These are phyloP conservation scores for Mixornis gularis DNA, from an alignment of 2,113 vertebrate species.

Conservation along the genomic window DNA sequence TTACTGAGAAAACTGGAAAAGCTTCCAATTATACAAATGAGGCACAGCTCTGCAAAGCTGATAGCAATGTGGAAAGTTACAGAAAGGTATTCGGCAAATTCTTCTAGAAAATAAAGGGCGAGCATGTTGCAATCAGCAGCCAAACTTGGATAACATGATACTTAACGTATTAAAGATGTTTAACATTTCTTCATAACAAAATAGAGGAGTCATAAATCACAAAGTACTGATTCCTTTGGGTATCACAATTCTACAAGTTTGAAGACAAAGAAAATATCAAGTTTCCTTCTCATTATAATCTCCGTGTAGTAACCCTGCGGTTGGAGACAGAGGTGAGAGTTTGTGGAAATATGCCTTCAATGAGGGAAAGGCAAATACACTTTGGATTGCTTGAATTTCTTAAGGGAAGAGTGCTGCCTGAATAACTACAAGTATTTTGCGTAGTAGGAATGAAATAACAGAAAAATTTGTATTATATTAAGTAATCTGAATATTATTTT, in stretches of 20 bases:
- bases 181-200: conserved; percentile 48
- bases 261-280: conserved; percentile 31
- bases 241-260: conserved; percentile 12
- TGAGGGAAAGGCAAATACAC: neutral
- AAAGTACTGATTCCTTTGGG: conserved; percentile 32
- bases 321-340: neutral
- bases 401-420: neutral
- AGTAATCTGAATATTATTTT: neutral
- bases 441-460: neutral
- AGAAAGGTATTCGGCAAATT: neutral
- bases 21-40: neutral
- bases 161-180: conserved; percentile 63
- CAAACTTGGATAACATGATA: conserved; percentile 37
- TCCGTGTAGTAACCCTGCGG: neutral
- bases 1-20: conserved; percentile 14
- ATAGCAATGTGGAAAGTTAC: conserved; percentile 10
- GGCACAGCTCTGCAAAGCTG: neutral
- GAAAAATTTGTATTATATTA: neutral
- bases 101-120: conserved; percentile 7
- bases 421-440: neutral
- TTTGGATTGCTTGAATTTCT: neutral
- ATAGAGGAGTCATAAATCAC: conserved; percentile 57
- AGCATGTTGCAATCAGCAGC: conserved; percentile 22
- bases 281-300: conserved; percentile 38
- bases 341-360: neutral